Conservation (phyloP, 2,888 invertebrate genomes). For the Mesochorus sp. region DNA sequence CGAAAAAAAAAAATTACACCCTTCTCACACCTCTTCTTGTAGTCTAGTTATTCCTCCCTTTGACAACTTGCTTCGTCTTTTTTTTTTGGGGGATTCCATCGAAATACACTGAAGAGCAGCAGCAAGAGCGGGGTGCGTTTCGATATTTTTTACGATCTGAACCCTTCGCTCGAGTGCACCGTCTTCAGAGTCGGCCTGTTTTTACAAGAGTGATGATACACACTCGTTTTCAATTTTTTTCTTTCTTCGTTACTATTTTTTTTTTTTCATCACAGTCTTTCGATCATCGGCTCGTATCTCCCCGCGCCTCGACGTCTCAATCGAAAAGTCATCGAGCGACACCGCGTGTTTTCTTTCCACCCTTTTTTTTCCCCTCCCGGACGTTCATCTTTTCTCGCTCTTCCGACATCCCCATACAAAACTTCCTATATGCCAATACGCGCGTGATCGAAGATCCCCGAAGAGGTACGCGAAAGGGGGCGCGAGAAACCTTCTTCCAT, state of each 20-base stretch:
- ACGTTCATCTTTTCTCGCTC: neutral
- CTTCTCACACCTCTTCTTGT: slow-evolving; percentile 48
- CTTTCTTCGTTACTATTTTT: slow-evolving; percentile 36
- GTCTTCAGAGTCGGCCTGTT: slow-evolving; percentile 60
- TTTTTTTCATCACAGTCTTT: slow-evolving; percentile 24
- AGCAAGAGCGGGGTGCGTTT: slow-evolving; percentile 66
- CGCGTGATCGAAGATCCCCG: no score
- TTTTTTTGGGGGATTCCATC: slow-evolving; percentile 38
- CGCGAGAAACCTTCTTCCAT: no score
- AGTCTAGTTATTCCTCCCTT: slow-evolving; percentile 54
- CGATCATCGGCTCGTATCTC: no score
- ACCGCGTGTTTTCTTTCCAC: slow-evolving; percentile 40
- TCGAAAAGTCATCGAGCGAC: slow-evolving; percentile 59
- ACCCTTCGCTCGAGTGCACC: slow-evolving; percentile 56
- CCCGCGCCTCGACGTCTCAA: no score
- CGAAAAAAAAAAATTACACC: slow-evolving; percentile 43
- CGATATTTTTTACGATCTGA: slow-evolving; percentile 49
- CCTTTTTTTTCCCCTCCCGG: slow-evolving; percentile 10
- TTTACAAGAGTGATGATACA: slow-evolving; percentile 66
- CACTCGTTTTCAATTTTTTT: slow-evolving; percentile 55
- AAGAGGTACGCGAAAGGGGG: no score
- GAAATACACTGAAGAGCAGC: slow-evolving; percentile 63
- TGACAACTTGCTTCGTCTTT: slow-evolving; percentile 20
- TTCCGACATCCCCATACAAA: slow-evolving; percentile 14
- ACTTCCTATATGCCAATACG: no score